Evolutionary conservation across 2,888 invertebrate species (phyloP).

Genomic region (Myathropa florea): DNA sequence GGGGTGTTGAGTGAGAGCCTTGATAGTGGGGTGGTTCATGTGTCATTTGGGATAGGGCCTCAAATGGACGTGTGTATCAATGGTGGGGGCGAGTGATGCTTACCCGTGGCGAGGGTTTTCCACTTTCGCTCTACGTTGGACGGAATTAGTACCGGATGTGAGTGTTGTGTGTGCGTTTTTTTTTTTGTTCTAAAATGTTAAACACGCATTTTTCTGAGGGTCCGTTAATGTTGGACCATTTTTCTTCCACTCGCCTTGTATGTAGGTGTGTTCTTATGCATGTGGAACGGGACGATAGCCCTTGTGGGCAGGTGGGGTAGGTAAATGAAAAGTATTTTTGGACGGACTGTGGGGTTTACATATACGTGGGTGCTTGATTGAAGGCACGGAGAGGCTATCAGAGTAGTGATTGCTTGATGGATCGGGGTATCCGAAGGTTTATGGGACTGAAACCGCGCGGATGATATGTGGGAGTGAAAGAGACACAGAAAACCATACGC

Average conservation of each 20-base stretch:
- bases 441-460: not conserved
- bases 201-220: constrained; percentile 35
- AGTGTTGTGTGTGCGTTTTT: constrained; percentile 29
- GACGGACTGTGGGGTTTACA: not conserved
- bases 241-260: constrained; percentile 45
- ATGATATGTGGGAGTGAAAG: not conserved
- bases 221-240: constrained; percentile 43
- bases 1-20: not conserved
- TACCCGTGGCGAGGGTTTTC: constrained; percentile 63
- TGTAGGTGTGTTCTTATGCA: not conserved
- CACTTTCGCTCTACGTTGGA: constrained; percentile 58
- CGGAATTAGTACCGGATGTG: constrained; percentile 50
- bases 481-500: not conserved
- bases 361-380: not conserved
- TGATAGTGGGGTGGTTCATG: constrained; percentile 53
- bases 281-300: not conserved
- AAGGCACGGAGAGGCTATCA: not conserved
- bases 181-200: constrained; percentile 32
- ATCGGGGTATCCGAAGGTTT: not conserved
- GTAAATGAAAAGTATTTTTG: not conserved
- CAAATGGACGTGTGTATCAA: constrained; percentile 23
- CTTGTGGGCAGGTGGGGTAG: not conserved
- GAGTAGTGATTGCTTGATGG: not conserved
- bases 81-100: constrained; percentile 47
- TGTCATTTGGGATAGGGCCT: constrained; percentile 68